Percentiles rank a stretch among this genome's conserved stretches.
phyloP scores from a whole-genome alignment of 2,888 invertebrate genomes.

The Leucoptera coffeella region DNA sequence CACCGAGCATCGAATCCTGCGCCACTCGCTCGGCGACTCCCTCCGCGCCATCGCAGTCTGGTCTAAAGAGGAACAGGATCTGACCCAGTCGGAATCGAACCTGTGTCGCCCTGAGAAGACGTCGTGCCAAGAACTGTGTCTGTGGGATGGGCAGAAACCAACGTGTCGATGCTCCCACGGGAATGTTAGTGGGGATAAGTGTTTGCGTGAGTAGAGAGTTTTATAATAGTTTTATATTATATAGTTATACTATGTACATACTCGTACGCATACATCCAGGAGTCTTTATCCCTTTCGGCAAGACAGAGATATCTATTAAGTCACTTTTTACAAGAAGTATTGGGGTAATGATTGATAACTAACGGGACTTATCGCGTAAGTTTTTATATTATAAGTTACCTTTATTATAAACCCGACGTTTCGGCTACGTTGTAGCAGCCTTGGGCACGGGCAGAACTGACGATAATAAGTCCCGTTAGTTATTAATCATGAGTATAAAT shows the following conservation, averaged over 20 bases:
- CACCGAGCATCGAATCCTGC: constrained; percentile 45
- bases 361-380: no score
- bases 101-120: constrained; percentile 44
- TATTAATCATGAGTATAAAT: no score
- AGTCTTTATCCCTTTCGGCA: no score
- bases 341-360: no score
- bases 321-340: no score
- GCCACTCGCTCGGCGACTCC: constrained; percentile 56
- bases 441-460: no score
- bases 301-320: no score
- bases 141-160: constrained; percentile 60
- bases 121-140: constrained; percentile 72
- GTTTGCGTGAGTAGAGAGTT: constrained; percentile 51
- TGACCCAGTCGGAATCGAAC: constrained; percentile 51
- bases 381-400: no score
- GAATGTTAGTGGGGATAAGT: constrained; percentile 61
- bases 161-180: constrained; percentile 83
- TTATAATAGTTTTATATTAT: no score
- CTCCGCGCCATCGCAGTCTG: constrained; percentile 60
- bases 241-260: background rate
- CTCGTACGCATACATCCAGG: constrained; percentile 1
- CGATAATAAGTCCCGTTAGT: no score
- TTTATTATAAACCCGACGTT: no score
- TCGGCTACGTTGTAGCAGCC: no score
- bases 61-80: constrained; percentile 12